phyloP scores from a whole-genome alignment of 2,113 vertebrate genomes.

The Conger conger region DNA sequence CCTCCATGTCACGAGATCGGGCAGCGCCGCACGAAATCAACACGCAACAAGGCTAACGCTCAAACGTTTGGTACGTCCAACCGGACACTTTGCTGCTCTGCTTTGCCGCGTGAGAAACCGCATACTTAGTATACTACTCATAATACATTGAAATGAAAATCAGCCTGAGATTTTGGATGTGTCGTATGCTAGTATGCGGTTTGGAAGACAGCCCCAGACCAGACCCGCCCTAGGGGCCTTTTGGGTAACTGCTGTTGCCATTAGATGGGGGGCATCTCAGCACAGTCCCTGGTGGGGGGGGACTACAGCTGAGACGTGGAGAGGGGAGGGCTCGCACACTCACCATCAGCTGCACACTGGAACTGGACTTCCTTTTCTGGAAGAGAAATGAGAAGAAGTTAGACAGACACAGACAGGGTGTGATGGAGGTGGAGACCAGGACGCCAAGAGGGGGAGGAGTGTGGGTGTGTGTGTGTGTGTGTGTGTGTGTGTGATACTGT shows the following conservation, averaged over 20 bases:
- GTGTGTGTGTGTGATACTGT: background rate
- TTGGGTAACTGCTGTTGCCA: background rate
- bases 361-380: constrained; percentile 95
- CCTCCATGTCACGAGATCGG: no score
- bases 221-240: background rate
- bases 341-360: constrained; percentile 92
- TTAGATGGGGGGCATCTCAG: constrained; percentile 5
- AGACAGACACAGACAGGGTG: constrained; percentile 80
- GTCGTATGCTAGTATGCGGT: no score
- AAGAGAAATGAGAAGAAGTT: constrained; percentile 90
- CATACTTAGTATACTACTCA: no score
- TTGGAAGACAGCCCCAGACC: no score
- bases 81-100: constrained; percentile 8
- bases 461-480: background rate
- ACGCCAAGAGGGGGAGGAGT: background rate
- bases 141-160: no score
- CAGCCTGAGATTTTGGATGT: no score
- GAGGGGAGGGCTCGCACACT: constrained; percentile 59
- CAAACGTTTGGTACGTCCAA: background rate
- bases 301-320: constrained; percentile 8
- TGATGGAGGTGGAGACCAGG: constrained; percentile 60
- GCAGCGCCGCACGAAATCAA: background rate
- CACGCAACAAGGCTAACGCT: background rate
- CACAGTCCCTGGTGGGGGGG: background rate
- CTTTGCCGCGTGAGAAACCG: no score